phyloP scores from a whole-genome alignment of 2,113 vertebrate species.

The Myotis brandtii region DNA sequence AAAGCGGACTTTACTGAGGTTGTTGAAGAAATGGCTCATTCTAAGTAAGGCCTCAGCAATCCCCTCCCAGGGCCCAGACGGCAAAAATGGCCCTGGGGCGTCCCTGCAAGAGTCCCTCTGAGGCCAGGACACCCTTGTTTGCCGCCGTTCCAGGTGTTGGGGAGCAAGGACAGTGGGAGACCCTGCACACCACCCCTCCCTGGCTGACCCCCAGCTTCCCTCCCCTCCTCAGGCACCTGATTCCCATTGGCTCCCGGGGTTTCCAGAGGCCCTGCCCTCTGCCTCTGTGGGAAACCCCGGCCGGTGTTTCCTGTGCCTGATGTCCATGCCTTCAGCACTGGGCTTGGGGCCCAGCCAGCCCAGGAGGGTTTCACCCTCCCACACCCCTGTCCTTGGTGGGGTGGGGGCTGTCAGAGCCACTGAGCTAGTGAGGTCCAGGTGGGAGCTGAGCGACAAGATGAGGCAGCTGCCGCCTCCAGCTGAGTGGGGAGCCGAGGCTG shows the following conservation, averaged over 20 bases:
- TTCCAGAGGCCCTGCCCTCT: not conserved
- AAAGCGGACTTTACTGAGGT: conserved; percentile 39
- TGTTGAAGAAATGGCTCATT: conserved; percentile 16
- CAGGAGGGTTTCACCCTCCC: not conserved
- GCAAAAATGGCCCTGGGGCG: not conserved
- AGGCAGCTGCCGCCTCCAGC: not conserved
- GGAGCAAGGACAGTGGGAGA: not conserved
- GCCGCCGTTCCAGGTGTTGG: not conserved
- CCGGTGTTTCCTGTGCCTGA: not conserved
- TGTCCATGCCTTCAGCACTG: not conserved
- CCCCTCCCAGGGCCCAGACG: not conserved
- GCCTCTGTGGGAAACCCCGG: not conserved
- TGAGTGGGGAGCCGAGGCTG: not conserved
- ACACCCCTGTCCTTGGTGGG: not conserved
- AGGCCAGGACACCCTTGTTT: not conserved
- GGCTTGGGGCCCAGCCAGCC: not conserved
- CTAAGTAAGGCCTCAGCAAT: not conserved
- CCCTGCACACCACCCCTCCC: not conserved
- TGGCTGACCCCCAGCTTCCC: not conserved
- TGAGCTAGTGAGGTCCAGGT: not conserved
- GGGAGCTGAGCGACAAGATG: not conserved
- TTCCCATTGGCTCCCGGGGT: not conserved
- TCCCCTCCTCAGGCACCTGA: not conserved
- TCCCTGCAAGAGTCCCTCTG: not conserved
- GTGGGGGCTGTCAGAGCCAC: not conserved